These are phyloP conservation scores for Bothrops jararaca DNA, from an alignment of 2,113 vertebrate genomes.

Conservation along the genomic window DNA sequence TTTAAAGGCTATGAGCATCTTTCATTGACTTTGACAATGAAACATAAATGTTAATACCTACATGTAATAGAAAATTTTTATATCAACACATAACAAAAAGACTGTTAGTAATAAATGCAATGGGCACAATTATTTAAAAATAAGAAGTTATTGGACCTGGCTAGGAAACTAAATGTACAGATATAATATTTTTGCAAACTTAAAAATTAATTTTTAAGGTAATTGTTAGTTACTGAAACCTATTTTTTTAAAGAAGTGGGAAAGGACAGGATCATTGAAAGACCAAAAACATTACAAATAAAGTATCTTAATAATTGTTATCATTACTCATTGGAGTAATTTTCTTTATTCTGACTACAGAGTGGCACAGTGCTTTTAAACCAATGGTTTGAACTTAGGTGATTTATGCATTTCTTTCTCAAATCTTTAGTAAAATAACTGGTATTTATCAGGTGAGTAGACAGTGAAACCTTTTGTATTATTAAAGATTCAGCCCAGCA, in stretches of 20 bases:
- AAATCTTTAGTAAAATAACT: slow-evolving; percentile 30
- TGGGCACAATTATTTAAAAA: background rate
- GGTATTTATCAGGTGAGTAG: slow-evolving; percentile 10
- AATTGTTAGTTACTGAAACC: background rate
- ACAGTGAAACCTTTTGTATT: slow-evolving; percentile 22
- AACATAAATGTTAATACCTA: background rate
- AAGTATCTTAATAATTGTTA: background rate
- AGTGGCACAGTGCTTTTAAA: slow-evolving; percentile 27
- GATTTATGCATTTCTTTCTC: slow-evolving; percentile 21
- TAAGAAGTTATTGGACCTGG: background rate
- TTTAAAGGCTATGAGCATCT: background rate
- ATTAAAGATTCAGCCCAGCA: slow-evolving; percentile 28
- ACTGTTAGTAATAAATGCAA: background rate
- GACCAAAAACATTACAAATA: background rate
- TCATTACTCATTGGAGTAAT: background rate
- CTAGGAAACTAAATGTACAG: background rate
- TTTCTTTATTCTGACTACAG: background rate
- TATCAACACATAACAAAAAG: background rate
- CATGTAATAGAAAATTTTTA: background rate
- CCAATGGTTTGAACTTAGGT: slow-evolving; percentile 6
- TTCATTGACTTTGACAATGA: background rate
- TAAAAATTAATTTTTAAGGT: background rate
- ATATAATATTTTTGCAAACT: background rate
- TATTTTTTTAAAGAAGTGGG: background rate
- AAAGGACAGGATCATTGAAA: background rate